Evolutionary conservation across 1,140 invertebrate genomes (phyloP), one percentile per base, ranked within the genome.

Genomic region (Euura saliciscinereae): DNA sequence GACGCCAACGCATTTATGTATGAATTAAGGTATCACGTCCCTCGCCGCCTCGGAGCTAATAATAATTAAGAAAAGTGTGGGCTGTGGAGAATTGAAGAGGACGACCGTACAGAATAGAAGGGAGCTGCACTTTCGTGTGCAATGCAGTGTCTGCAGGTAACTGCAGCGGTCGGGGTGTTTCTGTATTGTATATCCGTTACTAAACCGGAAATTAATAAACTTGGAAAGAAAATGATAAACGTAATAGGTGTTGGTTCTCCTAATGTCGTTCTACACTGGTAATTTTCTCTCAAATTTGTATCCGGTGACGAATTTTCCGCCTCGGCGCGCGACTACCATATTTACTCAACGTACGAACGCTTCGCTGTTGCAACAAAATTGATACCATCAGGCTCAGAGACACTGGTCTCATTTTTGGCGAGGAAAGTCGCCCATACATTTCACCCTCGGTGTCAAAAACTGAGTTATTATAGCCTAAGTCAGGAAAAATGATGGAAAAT

Each of bases 211-310:
- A 59, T 59, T 59, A 59, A 6, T 59, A 8, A 59, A 59, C 51
- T 8, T 6, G 51, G 51, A 59, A 59, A 59, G 8, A 59, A 59
- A 59, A 59, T 59, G 51, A 59, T 59, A 59, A 59, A 59, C 51
- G 13, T n/a, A 59, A 59, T 59, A 59, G 13, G 51, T 59, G 51
- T 59, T 59, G 51, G 51, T 59, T 59, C 51, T 59, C 51, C 51
- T 59, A 59, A 59, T 59, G 51, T 59, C 51, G 10, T n/a, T 59
- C 28, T 28, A 28, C 28, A 28, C 28, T 28, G 28, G 51, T 59
- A 59, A 59, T 59, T 59, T 59, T 59, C 51, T 28, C 51, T 28
- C 51, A 59, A 59, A 59, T 59, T 59, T n/a, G 51, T 59, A 59
- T 59, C 51, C 51, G 51, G 51, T 59, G 51, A n/a, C 6, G 51